phyloP scores from a whole-genome alignment of 2,113 vertebrate species.

The western clawed frog (Xenopus tropicalis) region UCB_Xtro_10.0 CM004450.2:73031001-73031500 shows the following conservation, averaged over 20 bases:
- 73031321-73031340: no score
- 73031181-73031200: no score
- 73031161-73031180: no score
- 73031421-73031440: constrained; percentile 85
- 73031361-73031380: constrained; percentile 98
- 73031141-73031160: not conserved
- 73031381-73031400: constrained; percentile 97
- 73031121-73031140: not conserved
- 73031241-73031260: no score
- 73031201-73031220: no score
- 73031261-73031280: no score
- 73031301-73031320: no score
- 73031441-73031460: constrained; percentile 84
- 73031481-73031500: constrained; percentile 96
- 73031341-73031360: constrained; percentile 24
- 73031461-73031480: constrained; percentile 93
- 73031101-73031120: rapidly evolving
- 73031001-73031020: constrained; percentile 85
- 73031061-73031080: constrained; percentile 94
- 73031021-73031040: constrained; percentile 93
- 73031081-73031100: constrained; percentile 74
- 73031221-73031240: no score
- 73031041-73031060: constrained; percentile 87
- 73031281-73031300: no score
- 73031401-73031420: constrained; percentile 91